These are phyloP conservation scores for Drosophila mayaguana DNA, from an alignment of 2,888 invertebrate genomes.

Conservation along the genomic window DNA sequence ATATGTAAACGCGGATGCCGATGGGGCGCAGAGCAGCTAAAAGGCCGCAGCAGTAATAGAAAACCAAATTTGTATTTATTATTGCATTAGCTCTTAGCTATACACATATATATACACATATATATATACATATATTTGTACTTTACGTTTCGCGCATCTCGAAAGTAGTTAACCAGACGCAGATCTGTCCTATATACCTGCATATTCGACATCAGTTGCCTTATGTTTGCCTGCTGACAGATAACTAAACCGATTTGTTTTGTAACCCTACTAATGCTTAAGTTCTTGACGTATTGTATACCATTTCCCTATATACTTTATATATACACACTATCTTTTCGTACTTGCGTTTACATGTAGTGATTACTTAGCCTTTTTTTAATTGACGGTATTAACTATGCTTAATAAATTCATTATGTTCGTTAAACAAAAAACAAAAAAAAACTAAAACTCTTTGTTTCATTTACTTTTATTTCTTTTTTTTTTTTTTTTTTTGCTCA, in stretches of 20 bases:
- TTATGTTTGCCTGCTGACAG: conserved; percentile 55
- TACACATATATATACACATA: not conserved
- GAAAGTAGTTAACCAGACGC: conserved; percentile 30
- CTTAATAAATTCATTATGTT: conserved; percentile 78
- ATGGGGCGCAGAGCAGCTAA: conserved; percentile 23
- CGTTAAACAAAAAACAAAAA: conserved; percentile 71
- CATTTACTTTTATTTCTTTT: conserved; percentile 36
- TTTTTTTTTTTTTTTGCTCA: conserved; percentile 7
- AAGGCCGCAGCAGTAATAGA: conserved; percentile 17
- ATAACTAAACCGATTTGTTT: conserved; percentile 30
- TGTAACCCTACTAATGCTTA: conserved; percentile 62
- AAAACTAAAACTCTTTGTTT: conserved; percentile 46
- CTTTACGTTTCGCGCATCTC: conserved; percentile 45
- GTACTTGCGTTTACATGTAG: conserved; percentile 70
- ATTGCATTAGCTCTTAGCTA: conserved; percentile 38
- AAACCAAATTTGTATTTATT: conserved; percentile 51
- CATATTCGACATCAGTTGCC: conserved; percentile 51
- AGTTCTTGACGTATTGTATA: conserved; percentile 68
- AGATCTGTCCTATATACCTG: not conserved
- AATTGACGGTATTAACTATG: conserved; percentile 80
- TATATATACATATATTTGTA: conserved; percentile 24
- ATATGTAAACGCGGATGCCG: conserved; percentile 56
- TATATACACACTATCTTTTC: conserved; percentile 53
- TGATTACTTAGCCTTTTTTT: conserved; percentile 72
- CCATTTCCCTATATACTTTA: conserved; percentile 17